Conservation (phyloP, 2,113 vertebrate genomes). For the Lepus timidus region DNA sequence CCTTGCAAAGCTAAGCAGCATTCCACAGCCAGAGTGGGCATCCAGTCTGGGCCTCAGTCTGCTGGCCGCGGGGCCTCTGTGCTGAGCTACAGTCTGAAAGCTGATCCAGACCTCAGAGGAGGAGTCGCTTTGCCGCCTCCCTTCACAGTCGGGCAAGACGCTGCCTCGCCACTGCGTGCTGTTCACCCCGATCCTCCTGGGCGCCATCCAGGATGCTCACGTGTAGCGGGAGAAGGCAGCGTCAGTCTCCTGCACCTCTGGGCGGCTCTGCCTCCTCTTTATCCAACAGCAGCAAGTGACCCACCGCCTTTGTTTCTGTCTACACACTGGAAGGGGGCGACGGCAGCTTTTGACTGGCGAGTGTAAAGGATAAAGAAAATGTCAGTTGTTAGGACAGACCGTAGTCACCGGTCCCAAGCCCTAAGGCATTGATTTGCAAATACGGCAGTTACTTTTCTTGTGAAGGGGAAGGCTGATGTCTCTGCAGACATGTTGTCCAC, state of each 20-base stretch:
- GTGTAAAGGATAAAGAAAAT: neutral
- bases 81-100: accelerated
- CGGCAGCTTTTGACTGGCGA: neutral
- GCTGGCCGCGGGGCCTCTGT: neutral
- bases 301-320: neutral
- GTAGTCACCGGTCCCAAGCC: neutral
- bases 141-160: accelerated
- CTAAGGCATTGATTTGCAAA: neutral
- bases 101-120: neutral
- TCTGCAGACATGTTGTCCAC: neutral
- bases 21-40: neutral
- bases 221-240: neutral
- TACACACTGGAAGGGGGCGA: neutral
- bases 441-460: neutral
- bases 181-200: neutral
- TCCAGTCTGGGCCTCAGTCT: neutral
- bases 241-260: accelerated
- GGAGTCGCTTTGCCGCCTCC: too few species aligned
- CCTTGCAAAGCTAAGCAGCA: neutral
- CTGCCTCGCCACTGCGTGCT: neutral
- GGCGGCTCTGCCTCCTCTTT: neutral
- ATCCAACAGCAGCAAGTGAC: neutral
- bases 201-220: accelerated
- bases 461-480: neutral
- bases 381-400: neutral